Evolutionary conservation across 2,797 vertebrate species (phyloP).

Genomic region (Hippopotamyrus pictus): DNA sequence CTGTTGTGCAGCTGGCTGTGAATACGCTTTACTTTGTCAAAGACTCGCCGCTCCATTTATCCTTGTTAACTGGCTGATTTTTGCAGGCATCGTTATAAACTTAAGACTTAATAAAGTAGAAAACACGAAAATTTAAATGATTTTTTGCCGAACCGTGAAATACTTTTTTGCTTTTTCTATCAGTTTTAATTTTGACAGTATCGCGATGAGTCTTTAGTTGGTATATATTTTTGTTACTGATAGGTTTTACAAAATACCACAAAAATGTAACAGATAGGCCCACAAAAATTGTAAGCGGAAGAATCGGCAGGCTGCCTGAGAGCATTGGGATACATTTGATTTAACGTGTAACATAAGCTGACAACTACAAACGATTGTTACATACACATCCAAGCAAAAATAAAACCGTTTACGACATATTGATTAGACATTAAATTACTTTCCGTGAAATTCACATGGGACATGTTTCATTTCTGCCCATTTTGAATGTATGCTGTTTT

Average conservation of each 20-base stretch:
- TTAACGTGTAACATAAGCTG: neutral
- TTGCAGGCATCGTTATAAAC: neutral
- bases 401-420: neutral
- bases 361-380: neutral
- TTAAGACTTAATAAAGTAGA: neutral
- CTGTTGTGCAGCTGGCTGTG: neutral
- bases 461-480: neutral
- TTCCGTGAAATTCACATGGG: neutral
- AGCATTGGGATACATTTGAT: neutral
- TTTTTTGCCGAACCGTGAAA: neutral
- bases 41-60: neutral
- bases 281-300: neutral
- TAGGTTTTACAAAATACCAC: neutral
- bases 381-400: neutral
- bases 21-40: neutral
- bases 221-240: neutral
- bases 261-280: neutral
- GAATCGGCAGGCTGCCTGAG: neutral
- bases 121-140: neutral
- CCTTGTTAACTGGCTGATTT: neutral
- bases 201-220: neutral
- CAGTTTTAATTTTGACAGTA: neutral
- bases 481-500: neutral
- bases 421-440: neutral
- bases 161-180: neutral